Conservation (phyloP, 2,888 invertebrate species). For the Holacanthella duospinosa region DNA sequence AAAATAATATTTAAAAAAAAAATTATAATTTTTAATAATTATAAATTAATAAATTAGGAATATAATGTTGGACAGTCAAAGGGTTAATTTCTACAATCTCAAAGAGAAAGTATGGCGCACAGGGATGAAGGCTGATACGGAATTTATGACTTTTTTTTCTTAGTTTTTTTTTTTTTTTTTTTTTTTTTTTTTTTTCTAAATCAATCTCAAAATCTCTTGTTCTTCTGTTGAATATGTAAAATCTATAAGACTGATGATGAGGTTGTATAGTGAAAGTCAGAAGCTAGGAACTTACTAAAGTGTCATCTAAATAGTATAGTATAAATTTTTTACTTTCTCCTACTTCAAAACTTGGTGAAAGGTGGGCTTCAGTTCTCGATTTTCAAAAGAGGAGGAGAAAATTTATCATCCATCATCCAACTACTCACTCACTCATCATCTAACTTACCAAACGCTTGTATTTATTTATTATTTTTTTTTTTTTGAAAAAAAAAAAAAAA, state of each 20-base stretch:
- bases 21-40: background rate
- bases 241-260: conserved; percentile 1
- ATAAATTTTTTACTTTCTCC: background rate
- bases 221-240: background rate
- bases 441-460: background rate
- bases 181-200: background rate
- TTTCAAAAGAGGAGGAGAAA: background rate
- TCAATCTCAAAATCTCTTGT: background rate
- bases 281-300: background rate
- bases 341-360: background rate
- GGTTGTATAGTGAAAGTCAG: background rate
- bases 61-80: background rate
- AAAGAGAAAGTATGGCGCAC: background rate
- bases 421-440: background rate
- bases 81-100: too few relatives aligned
- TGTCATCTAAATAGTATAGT: background rate
- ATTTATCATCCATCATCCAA: too few relatives aligned
- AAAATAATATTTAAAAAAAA: too few relatives aligned
- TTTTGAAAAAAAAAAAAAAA: too few relatives aligned
- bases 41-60: background rate
- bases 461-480: too few relatives aligned
- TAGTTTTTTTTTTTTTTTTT: too few relatives aligned
- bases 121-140: too few relatives aligned
- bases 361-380: background rate
- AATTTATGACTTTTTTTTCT: too few relatives aligned